Base-by-base conservation (phyloP, 2,113 vertebrate species). In the Regulus satrapa region DNA sequence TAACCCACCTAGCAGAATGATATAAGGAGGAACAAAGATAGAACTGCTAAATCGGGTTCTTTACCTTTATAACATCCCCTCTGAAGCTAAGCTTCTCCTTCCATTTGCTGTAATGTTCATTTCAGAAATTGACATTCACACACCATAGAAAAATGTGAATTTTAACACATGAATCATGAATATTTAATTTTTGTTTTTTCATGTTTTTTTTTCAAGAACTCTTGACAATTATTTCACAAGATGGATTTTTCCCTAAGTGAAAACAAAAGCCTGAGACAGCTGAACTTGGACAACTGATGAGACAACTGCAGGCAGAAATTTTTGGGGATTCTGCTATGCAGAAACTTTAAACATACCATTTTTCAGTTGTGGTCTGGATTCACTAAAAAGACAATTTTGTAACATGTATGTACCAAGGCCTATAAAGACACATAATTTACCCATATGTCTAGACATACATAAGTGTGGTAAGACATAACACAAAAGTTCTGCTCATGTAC, bases 271-370 rank as follows among this genome's bases (percentile, higher is more conserved):
- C 63, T 85, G 66, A 31, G 86, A 87, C 43, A 93, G 77, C 74
- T 95, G 85, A 98, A 81, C 16, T 51, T 85, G 29, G 21, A 51
- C 95, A 85, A 96, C 88, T 97, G 86, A 86, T 94, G 79, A 95
- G 90, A 79, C 49, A 88, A 69, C 66, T 96, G 85, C 66, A 91
- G 94, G 72, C 73, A 93, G 72, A 85, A 92, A 77, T 8, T 16
- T 94, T 95, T 3, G 1, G 78, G 58, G 54, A 92, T 83, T 77
- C 85, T 94, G 89, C 55, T 95, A 40, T 41, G 46, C 73, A 64
- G 55, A 96, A 95, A 89, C 61, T 82, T 83, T 90, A 88, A 75
- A 85, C 0, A 0, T 96, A 54, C 32, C 68, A 93, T 88, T 77
- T 96, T 95, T 95, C 88, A 91, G 46, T 34, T 87, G 68, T 41